Evolutionary conservation across 2,888 invertebrate species (phyloP).

Genomic region (Augiades crinisus): DNA sequence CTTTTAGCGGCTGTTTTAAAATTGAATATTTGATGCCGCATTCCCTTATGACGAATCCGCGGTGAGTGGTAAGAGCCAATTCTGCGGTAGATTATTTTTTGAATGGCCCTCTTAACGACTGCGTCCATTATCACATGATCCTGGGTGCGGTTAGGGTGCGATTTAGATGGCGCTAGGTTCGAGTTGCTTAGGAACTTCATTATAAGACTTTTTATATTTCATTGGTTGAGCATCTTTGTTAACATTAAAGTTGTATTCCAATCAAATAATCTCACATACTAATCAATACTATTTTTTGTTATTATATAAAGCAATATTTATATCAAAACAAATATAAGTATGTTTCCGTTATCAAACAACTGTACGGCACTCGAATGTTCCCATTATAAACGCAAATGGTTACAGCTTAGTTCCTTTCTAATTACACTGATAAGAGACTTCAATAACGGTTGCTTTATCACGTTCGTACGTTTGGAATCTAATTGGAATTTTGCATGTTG

Average conservation of each 20-base stretch:
- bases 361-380: conserved; percentile 64
- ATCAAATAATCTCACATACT: not conserved
- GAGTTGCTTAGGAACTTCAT: conserved; percentile 2
- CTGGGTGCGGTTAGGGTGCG: conserved; percentile 19
- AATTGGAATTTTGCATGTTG: conserved; percentile 80
- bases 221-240: too few species aligned
- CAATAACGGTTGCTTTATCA: conserved; percentile 79
- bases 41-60: conserved; percentile 77
- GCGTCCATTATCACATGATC: conserved; percentile 30
- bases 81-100: conserved; percentile 70
- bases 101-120: conserved; percentile 41
- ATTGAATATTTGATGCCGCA: conserved; percentile 80
- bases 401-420: conserved; percentile 78
- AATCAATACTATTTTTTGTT: not conserved
- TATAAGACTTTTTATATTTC: not conserved
- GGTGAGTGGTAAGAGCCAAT: conserved; percentile 61
- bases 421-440: conserved; percentile 77
- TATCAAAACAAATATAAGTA: conserved; percentile 13
- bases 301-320: conserved; percentile 3
- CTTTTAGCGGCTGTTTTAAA: conserved; percentile 81
- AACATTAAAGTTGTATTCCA: not conserved
- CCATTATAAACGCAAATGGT: conserved; percentile 75
- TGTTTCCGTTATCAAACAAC: conserved; percentile 57
- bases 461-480: conserved; percentile 77
- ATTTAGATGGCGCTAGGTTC: not conserved